A percentile compares a stretch with the other conserved stretches of the same genome.
phyloP scores from a whole-genome alignment of 1,140 invertebrate species.

The Drosophila yakuba region DNA sequence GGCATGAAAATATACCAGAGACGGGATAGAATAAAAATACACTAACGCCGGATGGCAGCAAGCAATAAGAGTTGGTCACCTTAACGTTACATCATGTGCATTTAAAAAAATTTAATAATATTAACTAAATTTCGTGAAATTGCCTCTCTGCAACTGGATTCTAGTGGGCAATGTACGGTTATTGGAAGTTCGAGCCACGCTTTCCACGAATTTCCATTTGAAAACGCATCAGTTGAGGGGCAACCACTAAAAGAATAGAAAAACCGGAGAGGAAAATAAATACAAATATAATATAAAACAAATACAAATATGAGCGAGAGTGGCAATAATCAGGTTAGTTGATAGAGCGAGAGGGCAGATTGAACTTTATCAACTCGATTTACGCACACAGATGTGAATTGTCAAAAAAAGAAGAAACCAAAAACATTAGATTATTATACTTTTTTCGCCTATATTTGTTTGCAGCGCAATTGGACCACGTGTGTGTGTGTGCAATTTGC shows the following conservation, averaged over 20 bases:
- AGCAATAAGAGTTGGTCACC: constrained; percentile 3
- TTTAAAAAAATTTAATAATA: constrained; percentile 18
- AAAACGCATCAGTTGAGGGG: constrained; percentile 3
- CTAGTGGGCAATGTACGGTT: constrained; percentile 12
- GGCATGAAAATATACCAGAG: not conserved
- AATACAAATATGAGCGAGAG: constrained; percentile 72
- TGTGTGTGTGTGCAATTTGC: constrained; percentile 46
- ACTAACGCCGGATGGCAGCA: not conserved
- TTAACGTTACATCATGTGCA: constrained; percentile 56
- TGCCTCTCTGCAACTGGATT: constrained; percentile 11
- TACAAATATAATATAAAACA: constrained; percentile 18
- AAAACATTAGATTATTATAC: constrained; percentile 32
- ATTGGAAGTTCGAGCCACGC: constrained; percentile 5
- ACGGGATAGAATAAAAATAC: not conserved
- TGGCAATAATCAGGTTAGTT: constrained; percentile 72
- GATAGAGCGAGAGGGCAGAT: not conserved
- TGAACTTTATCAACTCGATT: constrained; percentile 32
- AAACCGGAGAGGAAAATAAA: constrained; percentile 23
- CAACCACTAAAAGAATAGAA: constrained; percentile 1
- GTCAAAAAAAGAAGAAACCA: constrained; percentile 17
- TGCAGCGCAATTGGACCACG: constrained; percentile 52
- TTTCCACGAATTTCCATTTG: constrained; percentile 8
- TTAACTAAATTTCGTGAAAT: constrained; percentile 35
- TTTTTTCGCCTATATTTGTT: constrained; percentile 32
- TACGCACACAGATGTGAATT: constrained; percentile 30